Percentiles rank a stretch among this genome's conserved stretches.
phyloP scores from a whole-genome alignment of 2,113 vertebrate genomes.

The Gallinago jamesoni region DNA sequence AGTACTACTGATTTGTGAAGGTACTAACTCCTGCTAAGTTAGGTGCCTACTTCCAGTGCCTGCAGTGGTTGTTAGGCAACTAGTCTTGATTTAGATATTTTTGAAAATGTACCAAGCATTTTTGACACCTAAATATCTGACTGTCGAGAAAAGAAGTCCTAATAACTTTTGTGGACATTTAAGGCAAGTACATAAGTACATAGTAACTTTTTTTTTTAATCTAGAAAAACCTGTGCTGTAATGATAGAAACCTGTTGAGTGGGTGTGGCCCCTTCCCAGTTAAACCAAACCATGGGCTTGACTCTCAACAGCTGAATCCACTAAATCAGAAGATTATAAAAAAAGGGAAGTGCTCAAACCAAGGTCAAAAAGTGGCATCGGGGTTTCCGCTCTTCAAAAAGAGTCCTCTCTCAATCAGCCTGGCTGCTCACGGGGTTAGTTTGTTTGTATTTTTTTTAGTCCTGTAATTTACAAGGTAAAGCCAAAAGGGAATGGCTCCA shows the following conservation, averaged over 20 bases:
- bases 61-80: constrained; percentile 27
- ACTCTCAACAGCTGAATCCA: not conserved
- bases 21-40: not conserved
- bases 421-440: rapidly evolving
- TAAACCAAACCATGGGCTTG: not conserved
- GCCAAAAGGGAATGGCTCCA: not conserved
- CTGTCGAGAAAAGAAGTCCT: not conserved
- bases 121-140: constrained; percentile 17
- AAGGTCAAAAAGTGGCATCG: rapidly evolving
- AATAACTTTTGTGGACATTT: not conserved
- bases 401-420: rapidly evolving
- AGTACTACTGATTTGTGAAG: not conserved
- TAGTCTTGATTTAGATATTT: constrained; percentile 5
- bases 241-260: not conserved
- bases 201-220: not conserved
- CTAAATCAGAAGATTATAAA: not conserved
- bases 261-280: not conserved
- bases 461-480: not conserved
- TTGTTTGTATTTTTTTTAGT: not conserved
- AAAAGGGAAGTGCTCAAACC: rapidly evolving
- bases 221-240: not conserved
- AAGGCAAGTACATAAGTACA: not conserved
- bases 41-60: not conserved
- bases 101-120: not conserved
- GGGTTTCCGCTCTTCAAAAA: rapidly evolving